A percentile compares a stretch with the other conserved stretches of the same genome.
phyloP scores from a whole-genome alignment of 2,888 invertebrate species.

The Dusona sp. region DNA sequence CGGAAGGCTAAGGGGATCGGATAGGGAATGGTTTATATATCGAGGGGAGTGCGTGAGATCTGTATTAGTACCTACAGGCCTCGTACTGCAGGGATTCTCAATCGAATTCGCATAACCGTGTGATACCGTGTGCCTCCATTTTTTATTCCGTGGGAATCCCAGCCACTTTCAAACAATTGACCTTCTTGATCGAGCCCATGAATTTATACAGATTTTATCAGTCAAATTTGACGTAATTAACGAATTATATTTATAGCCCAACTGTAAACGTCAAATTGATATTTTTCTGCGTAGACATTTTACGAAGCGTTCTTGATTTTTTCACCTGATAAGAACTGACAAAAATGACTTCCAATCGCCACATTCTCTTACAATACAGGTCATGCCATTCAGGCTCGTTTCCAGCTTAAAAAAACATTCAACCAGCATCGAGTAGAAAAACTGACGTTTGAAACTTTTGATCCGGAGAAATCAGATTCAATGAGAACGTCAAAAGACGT shows the following conservation, averaged over 20 bases:
- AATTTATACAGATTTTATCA: not conserved
- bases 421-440: not conserved
- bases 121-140: constrained; percentile 3
- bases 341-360: not conserved
- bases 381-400: not conserved
- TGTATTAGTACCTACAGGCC: constrained; percentile 82
- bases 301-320: not conserved
- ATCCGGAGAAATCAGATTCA: constrained; percentile 22
- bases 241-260: not conserved
- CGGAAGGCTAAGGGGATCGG: constrained; percentile 63
- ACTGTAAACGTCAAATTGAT: not conserved
- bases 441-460: not conserved
- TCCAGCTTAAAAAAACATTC: not conserved
- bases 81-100: constrained; percentile 75
- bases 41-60: constrained; percentile 84
- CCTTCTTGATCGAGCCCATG: not conserved
- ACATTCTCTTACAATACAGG: not conserved
- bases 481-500: constrained; percentile 11
- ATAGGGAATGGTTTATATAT: constrained; percentile 82
- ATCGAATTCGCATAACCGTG: constrained; percentile 53
- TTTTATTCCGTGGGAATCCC: constrained; percentile 23
- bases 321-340: not conserved
- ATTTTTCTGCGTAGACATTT: not conserved
- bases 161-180: not conserved
- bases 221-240: not conserved